Evolutionary conservation across 2,888 invertebrate genomes (phyloP).

Genomic region (Tinea semifulvella): DNA sequence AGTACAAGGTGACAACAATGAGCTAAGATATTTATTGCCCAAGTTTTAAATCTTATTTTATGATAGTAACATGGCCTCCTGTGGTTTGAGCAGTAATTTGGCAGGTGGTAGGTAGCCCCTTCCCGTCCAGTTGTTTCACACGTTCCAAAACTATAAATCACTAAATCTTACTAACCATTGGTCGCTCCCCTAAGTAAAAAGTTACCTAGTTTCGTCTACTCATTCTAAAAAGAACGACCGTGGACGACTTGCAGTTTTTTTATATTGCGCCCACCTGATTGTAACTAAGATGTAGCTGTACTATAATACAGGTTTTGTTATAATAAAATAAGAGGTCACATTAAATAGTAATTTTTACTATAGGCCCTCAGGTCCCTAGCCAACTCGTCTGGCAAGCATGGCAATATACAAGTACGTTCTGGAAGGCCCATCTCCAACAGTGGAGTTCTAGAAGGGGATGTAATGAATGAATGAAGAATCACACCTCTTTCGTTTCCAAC

Average conservation of each 20-base stretch:
- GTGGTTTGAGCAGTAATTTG: slow-evolving; percentile 14
- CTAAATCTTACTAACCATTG: not conserved
- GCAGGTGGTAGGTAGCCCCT: slow-evolving; percentile 16
- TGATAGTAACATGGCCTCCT: slow-evolving; percentile 36
- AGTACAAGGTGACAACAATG: slow-evolving; percentile 13
- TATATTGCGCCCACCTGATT: not conserved
- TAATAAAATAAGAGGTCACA: too few relatives aligned
- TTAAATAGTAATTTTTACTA: too few relatives aligned
- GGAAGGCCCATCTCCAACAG: too few relatives aligned
- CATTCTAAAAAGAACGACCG: slow-evolving; percentile 1
- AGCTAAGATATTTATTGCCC: slow-evolving; percentile 27
- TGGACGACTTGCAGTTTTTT: not conserved
- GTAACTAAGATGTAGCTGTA: too few relatives aligned
- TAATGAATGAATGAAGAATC: too few relatives aligned
- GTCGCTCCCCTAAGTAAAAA: not conserved
- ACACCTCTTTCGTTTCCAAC: too few relatives aligned
- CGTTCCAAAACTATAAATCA: slow-evolving; percentile 12
- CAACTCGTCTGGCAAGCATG: too few relatives aligned
- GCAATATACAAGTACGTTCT: too few relatives aligned
- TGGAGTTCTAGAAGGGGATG: too few relatives aligned
- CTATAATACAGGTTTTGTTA: too few relatives aligned
- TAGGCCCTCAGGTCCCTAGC: too few relatives aligned
- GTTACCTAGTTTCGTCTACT: slow-evolving; percentile 8
- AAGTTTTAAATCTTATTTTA: slow-evolving; percentile 56
- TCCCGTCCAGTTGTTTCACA: slow-evolving; percentile 9